Evolutionary conservation across 1,140 invertebrate species (phyloP).

Genomic region (Protaetia brevitarsis): DNA sequence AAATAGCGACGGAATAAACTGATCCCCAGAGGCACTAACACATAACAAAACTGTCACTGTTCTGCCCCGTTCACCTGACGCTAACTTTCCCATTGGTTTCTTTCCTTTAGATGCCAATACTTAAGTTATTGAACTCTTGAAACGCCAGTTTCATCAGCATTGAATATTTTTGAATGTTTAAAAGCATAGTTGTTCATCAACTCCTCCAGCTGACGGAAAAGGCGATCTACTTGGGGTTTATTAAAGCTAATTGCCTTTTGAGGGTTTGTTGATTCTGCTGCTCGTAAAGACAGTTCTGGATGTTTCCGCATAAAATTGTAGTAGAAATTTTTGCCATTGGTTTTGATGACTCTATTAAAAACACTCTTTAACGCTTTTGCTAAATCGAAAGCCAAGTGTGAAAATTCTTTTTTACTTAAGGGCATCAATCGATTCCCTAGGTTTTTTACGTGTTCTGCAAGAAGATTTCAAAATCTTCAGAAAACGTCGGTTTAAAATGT

Average conservation of each 20-base stretch:
- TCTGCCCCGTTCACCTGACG: slow-evolving; percentile 39
- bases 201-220: neutral
- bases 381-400: neutral
- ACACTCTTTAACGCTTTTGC: neutral
- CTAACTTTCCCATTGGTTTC: slow-evolving; percentile 19
- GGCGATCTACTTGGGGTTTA: neutral
- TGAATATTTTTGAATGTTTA: neutral
- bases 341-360: neutral
- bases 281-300: neutral
- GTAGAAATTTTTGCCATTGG: neutral
- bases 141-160: slow-evolving; percentile 17
- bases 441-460: too few species aligned
- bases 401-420: neutral
- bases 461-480: too few species aligned
- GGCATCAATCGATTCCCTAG: neutral
- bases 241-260: neutral
- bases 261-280: neutral
- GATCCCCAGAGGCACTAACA: slow-evolving; percentile 45
- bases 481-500: too few species aligned
- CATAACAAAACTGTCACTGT: slow-evolving; percentile 47
- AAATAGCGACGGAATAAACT: slow-evolving; percentile 47
- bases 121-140: neutral
- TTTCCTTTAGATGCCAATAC: neutral
- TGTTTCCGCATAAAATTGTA: neutral
- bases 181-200: slow-evolving; percentile 1